phyloP scores from a whole-genome alignment of 2,888 invertebrate genomes.

The Mythimna lalbum region DNA sequence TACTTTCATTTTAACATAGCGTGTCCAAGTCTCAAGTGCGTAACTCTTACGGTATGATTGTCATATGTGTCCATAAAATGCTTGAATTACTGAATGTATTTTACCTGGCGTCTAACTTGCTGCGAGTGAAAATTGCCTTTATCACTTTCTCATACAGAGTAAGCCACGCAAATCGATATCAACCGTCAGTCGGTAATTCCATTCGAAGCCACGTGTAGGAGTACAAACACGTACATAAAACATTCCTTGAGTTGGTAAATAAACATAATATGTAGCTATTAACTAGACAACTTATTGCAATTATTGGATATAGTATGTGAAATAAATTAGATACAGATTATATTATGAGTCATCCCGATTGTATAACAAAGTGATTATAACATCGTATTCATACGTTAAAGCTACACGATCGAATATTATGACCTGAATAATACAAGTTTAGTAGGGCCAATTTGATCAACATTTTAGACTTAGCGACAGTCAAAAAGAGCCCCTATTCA shows the following conservation, averaged over 20 bases:
- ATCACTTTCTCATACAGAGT: neutral
- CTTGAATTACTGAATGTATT: neutral
- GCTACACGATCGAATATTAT: neutral
- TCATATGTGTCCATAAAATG: neutral
- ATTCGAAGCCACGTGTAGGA: slow-evolving; percentile 37
- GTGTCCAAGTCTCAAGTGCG: neutral
- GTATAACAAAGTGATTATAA: neutral
- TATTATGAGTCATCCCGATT: slow-evolving; percentile 15
- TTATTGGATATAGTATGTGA: slow-evolving; percentile 6
- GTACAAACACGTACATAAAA: slow-evolving; percentile 16
- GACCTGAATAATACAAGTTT: no score
- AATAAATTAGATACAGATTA: slow-evolving; percentile 11
- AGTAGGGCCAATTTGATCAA: no score
- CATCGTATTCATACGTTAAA: neutral
- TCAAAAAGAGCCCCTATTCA: neutral
- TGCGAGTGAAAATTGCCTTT: neutral
- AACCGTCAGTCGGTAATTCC: slow-evolving; percentile 13
- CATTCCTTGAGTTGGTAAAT: slow-evolving; percentile 17
- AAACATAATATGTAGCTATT: slow-evolving; percentile 7
- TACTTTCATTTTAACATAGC: neutral
- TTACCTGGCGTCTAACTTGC: neutral
- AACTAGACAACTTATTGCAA: slow-evolving; percentile 8
- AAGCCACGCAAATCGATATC: slow-evolving; percentile 19
- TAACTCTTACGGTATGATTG: neutral
- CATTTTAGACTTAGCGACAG: neutral